Conservation (phyloP, 2,797 vertebrate species). For the Aplochiton taeniatus region DNA sequence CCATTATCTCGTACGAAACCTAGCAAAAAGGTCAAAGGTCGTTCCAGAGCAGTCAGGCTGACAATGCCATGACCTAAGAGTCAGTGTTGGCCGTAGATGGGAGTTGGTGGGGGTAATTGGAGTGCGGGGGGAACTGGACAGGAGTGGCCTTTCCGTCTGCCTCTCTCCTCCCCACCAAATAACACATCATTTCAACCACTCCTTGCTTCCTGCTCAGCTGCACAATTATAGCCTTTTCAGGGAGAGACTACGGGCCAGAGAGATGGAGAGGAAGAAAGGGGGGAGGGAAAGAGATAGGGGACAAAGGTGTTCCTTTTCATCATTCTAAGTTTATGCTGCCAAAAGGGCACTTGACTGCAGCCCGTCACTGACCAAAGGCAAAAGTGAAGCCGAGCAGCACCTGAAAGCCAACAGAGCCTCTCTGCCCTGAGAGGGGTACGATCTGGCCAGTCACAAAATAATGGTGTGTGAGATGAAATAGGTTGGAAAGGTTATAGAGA, state of each 20-base stretch:
- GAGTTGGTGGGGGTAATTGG: background rate
- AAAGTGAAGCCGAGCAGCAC: background rate
- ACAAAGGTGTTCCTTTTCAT: background rate
- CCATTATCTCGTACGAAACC: too few species aligned
- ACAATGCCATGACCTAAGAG: constrained; percentile 7
- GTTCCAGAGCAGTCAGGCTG: constrained; percentile 10
- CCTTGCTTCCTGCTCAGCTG: constrained; percentile 67
- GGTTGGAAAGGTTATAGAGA: too few species aligned
- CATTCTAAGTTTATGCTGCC: background rate
- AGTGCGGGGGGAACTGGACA: background rate
- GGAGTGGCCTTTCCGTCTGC: constrained; percentile 18
- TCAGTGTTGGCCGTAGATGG: background rate
- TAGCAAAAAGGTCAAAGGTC: background rate
- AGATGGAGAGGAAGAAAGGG: background rate
- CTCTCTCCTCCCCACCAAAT: constrained; percentile 18
- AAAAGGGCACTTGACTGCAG: background rate
- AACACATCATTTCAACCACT: constrained; percentile 58
- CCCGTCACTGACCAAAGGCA: too few species aligned
- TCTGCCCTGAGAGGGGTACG: background rate
- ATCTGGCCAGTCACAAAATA: background rate
- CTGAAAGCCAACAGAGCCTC: background rate
- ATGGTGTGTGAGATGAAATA: too few species aligned
- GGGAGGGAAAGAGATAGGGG: background rate
- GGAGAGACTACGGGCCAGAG: background rate
- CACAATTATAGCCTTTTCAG: constrained; percentile 57